Evolutionary conservation across 2,113 vertebrate species (phyloP), one percentile per base, ranked within the genome.

Genomic region (Muscicapa adusta): DNA sequence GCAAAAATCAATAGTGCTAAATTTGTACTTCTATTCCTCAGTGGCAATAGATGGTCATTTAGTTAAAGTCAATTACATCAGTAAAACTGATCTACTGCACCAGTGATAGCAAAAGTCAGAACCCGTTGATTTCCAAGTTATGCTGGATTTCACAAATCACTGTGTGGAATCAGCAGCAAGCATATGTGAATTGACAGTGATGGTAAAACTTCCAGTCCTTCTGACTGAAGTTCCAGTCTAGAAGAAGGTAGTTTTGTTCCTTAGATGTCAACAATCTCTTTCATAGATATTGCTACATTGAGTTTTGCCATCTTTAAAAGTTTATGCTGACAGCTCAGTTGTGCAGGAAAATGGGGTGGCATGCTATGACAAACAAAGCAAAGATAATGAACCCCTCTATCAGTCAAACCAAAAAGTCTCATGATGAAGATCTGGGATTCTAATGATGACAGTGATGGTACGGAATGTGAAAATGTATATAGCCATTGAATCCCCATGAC

Each of bases 31-130:
- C 60, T 74, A 1, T 60, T 92, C 42, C 76, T 51, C 34, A 74
- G 33, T 34, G 31, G 57, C 48, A 43, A 65, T 20, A 65, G 54
- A 45, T 82, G 34, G 72, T 56, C 73, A 85, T 86, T 88, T 91
- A 34, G 36, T 85, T 88, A 88, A 94, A 92, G 50, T 36, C 56
- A 89, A 74, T 89, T 78, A 63, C 43, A 1, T 63, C 36, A 84
- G 42, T 91, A 84, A 77, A 89, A 84, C 51, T 81, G 60, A 67
- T 87, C 53, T 42, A 65, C 40, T 38, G 68, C 54, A 58, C 24
- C 77, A 76, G 34, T 53, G 67, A 86, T 60, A 93, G 78, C 73
- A 81, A 56, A 86, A 94, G 71, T 81, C 79, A 94, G 72, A 92
- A 81, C n/a, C 38, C 71, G 74, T 38, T 80, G 51, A 34, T 85